Evolutionary conservation across 1,140 invertebrate species (phyloP).

Genomic region (Hycleus phaleratus): DNA sequence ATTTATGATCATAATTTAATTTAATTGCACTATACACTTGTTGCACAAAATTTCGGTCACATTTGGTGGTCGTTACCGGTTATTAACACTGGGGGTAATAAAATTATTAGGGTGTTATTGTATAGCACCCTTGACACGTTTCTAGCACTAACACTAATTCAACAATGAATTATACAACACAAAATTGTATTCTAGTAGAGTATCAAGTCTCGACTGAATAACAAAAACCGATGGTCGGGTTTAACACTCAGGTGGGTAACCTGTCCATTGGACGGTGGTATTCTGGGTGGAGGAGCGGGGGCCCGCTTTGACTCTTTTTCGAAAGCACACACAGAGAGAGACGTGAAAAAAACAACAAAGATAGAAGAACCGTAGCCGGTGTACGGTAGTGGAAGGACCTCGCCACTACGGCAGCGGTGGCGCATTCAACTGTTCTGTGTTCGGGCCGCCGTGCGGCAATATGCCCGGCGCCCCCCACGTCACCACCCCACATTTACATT

Average conservation of each 20-base stretch:
- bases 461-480: slow-evolving; percentile 1
- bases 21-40: too few species aligned
- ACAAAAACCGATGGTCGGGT: background rate
- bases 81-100: too few species aligned
- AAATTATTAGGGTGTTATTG: too few species aligned
- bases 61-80: too few species aligned
- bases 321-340: too few species aligned
- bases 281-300: background rate
- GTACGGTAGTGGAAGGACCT: slow-evolving; percentile 23
- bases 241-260: slow-evolving; percentile 20
- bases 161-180: background rate
- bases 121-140: too few species aligned
- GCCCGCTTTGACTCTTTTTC: too few species aligned
- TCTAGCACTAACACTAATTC: too few species aligned
- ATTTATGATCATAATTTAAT: too few species aligned
- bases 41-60: too few species aligned
- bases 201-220: slow-evolving; percentile 3
- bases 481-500: background rate
- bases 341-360: too few species aligned
- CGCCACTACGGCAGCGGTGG: slow-evolving; percentile 35
- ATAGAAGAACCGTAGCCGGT: background rate
- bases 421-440: slow-evolving; percentile 38
- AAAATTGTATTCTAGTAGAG: background rate
- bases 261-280: slow-evolving; percentile 1
- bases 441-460: slow-evolving; percentile 21